Percentiles rank a stretch among this genome's conserved stretches.
Evolutionary conservation across 2,888 invertebrate species (phyloP).

Genomic region (Macrostomum cliftonense): DNA sequence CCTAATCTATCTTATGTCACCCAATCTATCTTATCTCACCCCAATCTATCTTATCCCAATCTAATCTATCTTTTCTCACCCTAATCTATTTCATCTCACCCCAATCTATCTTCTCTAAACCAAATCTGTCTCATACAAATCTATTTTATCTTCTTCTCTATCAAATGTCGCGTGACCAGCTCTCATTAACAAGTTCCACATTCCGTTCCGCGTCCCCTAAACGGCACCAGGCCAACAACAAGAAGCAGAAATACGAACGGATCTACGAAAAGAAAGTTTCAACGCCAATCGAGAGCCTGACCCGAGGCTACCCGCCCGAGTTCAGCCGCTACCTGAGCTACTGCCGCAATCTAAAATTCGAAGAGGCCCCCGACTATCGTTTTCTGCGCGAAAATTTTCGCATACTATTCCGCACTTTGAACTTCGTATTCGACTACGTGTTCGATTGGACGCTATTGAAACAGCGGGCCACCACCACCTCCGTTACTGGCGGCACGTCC

Average conservation of each 20-base stretch:
- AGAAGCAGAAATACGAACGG: conserved; percentile 95
- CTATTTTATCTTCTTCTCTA: too few relatives aligned
- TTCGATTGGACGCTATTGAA: conserved; percentile 95
- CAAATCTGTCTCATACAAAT: too few relatives aligned
- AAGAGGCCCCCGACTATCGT: conserved; percentile 10
- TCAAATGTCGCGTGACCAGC: too few relatives aligned
- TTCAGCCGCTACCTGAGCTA: conserved; percentile 10
- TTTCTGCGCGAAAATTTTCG: conserved; percentile 11
- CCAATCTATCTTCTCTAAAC: too few relatives aligned
- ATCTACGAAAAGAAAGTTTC: conserved; percentile 99
- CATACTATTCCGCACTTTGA: conserved; percentile 58
- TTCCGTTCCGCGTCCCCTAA: too few relatives aligned
- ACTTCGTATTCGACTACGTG: conserved; percentile 94
- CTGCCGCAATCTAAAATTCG: conserved; percentile 10
- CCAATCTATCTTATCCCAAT: too few relatives aligned
- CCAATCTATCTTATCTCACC: too few relatives aligned
- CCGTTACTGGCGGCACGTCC: too few relatives aligned
- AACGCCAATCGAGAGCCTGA: conserved; percentile 66
- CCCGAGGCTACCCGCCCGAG: conserved; percentile 42
- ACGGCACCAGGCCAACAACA: conserved; percentile 87
- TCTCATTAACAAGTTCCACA: too few relatives aligned
- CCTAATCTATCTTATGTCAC: too few relatives aligned
- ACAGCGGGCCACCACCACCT: conserved; percentile 6
- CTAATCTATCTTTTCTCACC: too few relatives aligned
- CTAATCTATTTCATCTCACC: too few relatives aligned